Conservation (phyloP, 1,140 invertebrate genomes). For the Hypothenemus hampei region DNA sequence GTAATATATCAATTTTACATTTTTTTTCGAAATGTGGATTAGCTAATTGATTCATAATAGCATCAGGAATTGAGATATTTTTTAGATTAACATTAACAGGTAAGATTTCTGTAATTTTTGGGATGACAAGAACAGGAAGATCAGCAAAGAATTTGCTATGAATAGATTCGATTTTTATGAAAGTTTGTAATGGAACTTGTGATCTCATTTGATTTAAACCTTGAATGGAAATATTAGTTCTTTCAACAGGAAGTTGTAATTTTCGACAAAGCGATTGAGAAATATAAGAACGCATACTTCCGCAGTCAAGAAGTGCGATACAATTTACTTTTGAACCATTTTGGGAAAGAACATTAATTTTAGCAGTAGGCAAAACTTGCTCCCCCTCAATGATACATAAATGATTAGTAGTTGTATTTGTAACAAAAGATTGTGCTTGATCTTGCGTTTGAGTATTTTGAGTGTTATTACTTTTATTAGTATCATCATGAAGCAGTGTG, state of each 20-base stretch:
- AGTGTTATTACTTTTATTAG: neutral
- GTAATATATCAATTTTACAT: conserved; percentile 22
- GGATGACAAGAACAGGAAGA: neutral
- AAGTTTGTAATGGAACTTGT: neutral
- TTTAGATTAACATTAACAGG: neutral
- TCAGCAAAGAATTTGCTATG: neutral
- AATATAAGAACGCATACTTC: neutral
- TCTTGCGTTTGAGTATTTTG: neutral
- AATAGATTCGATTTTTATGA: neutral
- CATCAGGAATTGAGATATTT: conserved; percentile 17
- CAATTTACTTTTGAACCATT: neutral
- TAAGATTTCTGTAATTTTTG: neutral
- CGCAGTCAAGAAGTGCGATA: neutral
- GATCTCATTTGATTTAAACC: neutral
- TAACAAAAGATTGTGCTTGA: neutral
- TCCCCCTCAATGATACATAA: no score
- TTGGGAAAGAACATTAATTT: neutral
- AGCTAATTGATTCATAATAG: conserved; percentile 18
- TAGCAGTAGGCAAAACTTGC: conserved; percentile 5
- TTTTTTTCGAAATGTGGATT: conserved; percentile 17
- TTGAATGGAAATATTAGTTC: neutral
- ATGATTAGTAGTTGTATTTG: no score
- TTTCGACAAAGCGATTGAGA: neutral
- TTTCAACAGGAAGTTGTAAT: neutral
- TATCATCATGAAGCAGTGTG: neutral